phyloP scores from a whole-genome alignment of 1,140 invertebrate species.

The Matsumurasca onukii region DNA sequence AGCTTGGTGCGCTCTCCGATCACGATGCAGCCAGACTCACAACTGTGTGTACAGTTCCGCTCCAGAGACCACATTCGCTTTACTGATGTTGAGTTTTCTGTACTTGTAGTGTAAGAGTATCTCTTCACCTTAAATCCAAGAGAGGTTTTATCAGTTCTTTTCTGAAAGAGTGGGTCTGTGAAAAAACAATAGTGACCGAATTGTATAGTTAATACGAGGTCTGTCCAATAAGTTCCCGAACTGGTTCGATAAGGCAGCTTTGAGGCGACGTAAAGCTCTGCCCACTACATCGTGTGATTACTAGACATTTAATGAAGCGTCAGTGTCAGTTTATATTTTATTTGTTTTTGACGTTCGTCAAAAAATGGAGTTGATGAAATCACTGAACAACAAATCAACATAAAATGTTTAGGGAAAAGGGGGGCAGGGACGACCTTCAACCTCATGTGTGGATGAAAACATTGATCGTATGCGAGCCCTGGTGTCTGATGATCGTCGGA shows the following conservation, averaged over 20 bases:
- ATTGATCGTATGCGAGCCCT: too few species aligned
- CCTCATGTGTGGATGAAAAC: too few species aligned
- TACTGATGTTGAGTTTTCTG: slow-evolving; percentile 71
- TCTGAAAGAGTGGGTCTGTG: too few species aligned
- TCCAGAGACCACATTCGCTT: slow-evolving; percentile 79
- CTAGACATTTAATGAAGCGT: neutral
- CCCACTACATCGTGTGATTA: neutral
- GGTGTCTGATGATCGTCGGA: too few species aligned
- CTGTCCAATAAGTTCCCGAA: neutral
- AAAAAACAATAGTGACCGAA: neutral
- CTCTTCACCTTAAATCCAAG: slow-evolving; percentile 68
- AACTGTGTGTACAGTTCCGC: slow-evolving; percentile 75
- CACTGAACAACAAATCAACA: too few species aligned
- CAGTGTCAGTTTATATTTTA: too few species aligned
- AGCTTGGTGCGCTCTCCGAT: slow-evolving; percentile 82
- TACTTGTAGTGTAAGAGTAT: slow-evolving; percentile 79
- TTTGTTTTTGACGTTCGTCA: too few species aligned
- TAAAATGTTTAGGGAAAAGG: too few species aligned
- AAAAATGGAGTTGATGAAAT: too few species aligned
- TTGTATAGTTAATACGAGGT: neutral
- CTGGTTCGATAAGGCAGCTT: too few species aligned
- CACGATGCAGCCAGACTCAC: slow-evolving; percentile 81
- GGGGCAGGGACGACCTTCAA: too few species aligned
- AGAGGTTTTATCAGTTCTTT: neutral
- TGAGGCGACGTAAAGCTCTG: neutral